Conservation (phyloP, 2,888 invertebrate species). For the Escarpia spicata region DNA sequence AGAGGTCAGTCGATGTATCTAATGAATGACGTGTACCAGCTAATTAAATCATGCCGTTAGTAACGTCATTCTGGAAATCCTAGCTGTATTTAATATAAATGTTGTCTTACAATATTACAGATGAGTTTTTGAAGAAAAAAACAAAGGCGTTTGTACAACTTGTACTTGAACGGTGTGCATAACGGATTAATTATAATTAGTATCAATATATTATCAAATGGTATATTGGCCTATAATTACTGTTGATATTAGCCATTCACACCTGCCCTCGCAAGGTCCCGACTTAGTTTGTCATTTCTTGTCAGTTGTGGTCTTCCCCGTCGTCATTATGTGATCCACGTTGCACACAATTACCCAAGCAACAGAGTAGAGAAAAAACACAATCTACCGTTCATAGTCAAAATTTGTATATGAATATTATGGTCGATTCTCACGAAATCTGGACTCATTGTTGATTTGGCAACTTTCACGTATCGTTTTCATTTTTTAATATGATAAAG, state of each 20-base stretch:
- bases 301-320: too few relatives aligned
- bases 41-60: neutral
- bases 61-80: neutral
- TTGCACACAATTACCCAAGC: too few relatives aligned
- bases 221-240: neutral
- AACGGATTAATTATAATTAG: neutral
- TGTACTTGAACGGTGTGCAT: neutral
- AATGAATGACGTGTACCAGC: neutral
- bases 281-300: too few relatives aligned
- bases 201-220: too few relatives aligned
- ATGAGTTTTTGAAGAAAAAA: neutral
- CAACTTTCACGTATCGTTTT: too few relatives aligned
- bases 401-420: neutral
- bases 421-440: too few relatives aligned
- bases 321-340: too few relatives aligned
- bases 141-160: neutral
- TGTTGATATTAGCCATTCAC: neutral
- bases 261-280: too few relatives aligned
- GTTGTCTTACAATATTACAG: neutral
- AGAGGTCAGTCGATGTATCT: too few relatives aligned
- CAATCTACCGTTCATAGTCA: neutral
- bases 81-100: neutral
- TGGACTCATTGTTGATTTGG: too few relatives aligned
- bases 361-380: too few relatives aligned
- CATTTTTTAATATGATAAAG: too few relatives aligned